Percentiles rank a stretch among this genome's conserved stretches.
These are phyloP conservation scores for Microctenopoma stevenorrisi DNA, from an alignment of 2,797 vertebrate species.

Conservation along the genomic window DNA sequence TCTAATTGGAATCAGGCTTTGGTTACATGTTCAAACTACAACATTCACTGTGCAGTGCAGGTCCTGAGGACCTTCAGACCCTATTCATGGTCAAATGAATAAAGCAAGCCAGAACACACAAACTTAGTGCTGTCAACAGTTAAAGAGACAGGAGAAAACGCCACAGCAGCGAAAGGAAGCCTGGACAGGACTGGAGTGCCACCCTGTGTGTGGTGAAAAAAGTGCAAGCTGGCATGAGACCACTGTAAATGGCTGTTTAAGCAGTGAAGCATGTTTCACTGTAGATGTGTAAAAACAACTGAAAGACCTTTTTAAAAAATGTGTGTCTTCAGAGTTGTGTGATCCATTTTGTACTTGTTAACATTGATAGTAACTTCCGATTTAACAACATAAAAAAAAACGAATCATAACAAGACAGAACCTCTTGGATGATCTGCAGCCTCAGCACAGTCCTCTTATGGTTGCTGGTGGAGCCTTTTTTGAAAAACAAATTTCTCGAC, in stretches of 20 bases:
- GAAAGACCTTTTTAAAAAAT: constrained; percentile 8
- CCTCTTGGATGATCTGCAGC: background rate
- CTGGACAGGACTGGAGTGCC: constrained; percentile 63
- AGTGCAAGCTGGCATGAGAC: constrained; percentile 15
- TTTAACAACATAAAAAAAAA: background rate
- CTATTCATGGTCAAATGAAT: constrained; percentile 26
- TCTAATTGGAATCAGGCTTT: constrained; percentile 20
- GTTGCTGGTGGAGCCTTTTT: constrained; percentile 65
- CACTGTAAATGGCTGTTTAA: background rate
- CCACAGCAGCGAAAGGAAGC: background rate
- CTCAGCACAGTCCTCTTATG: background rate
- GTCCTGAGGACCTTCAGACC: background rate
- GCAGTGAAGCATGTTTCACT: background rate
- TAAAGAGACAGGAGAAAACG: constrained; percentile 11
- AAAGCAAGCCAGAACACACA: constrained; percentile 22
- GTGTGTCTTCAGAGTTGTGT: background rate
- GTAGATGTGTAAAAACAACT: constrained; percentile 29
- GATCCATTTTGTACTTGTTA: background rate
- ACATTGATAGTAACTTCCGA: background rate
- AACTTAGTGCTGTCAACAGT: constrained; percentile 33
- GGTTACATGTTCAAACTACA: background rate
- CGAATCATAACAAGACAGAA: constrained; percentile 4
- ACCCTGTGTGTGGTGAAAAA: constrained; percentile 52
- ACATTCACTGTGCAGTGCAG: constrained; percentile 2
- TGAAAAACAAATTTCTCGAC: constrained; percentile 84